Conservation (phyloP, 2,113 vertebrate genomes). For the Lophotis ruficrista region DNA sequence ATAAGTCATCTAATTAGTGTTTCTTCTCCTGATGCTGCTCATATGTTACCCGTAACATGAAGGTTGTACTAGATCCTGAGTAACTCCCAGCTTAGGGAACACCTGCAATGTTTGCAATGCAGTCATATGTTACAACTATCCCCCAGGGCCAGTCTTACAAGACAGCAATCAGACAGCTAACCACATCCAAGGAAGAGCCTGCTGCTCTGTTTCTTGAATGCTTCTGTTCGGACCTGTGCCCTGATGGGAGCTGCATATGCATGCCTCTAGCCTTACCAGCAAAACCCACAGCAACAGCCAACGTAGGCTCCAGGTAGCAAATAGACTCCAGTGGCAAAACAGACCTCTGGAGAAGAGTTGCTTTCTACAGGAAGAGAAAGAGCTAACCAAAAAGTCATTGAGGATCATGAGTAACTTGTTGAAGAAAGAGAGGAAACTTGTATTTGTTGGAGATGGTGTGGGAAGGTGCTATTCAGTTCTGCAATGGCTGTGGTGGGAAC, state of each 20-base stretch:
- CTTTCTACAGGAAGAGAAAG: not conserved
- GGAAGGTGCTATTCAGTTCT: not conserved
- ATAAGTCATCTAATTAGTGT: not conserved
- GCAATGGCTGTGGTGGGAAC: not conserved
- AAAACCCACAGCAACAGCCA: not conserved
- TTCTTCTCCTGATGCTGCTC: not conserved
- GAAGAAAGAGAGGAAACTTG: not conserved
- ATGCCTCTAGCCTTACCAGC: fast-evolving
- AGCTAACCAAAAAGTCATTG: not conserved
- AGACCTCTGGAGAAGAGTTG: not conserved
- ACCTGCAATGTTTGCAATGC: not conserved
- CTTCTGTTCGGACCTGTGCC: not conserved
- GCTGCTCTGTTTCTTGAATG: not conserved
- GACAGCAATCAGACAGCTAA: not conserved
- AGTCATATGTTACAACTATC: not conserved
- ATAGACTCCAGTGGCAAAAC: not conserved
- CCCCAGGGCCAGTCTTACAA: not conserved
- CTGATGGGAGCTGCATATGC: not conserved
- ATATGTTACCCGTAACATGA: not conserved
- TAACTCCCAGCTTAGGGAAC: not conserved
- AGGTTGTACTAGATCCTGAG: not conserved
- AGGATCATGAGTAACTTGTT: not conserved
- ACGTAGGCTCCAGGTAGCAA: not conserved
- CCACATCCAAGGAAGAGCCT: not conserved
- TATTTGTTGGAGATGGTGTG: not conserved